Evolutionary conservation across 2,888 invertebrate species (phyloP).

Genomic region (Pycnomerus fuliginosus): DNA sequence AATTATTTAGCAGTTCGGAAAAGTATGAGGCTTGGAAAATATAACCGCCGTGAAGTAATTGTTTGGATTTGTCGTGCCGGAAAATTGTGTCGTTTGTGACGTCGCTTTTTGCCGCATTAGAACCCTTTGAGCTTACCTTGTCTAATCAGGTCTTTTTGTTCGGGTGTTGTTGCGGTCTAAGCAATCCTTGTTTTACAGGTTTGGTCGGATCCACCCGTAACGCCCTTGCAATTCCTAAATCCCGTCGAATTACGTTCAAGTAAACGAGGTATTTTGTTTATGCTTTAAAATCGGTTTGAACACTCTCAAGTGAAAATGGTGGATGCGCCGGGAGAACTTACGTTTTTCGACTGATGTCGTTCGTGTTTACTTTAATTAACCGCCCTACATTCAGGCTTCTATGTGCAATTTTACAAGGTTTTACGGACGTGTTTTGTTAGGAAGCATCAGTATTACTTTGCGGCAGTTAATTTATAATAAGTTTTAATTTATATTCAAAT

Average conservation of each 20-base stretch:
- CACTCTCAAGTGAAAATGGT: conserved; percentile 9
- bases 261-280: conserved; percentile 12
- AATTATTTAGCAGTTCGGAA: too few relatives aligned
- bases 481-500: conserved; percentile 22
- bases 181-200: conserved; percentile 22
- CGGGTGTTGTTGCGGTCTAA: conserved; percentile 13
- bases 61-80: conserved; percentile 5
- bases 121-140: conserved; percentile 16
- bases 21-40: too few relatives aligned
- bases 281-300: too few relatives aligned
- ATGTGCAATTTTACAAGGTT: too few relatives aligned
- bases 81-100: conserved; percentile 11
- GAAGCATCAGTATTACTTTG: too few relatives aligned
- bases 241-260: conserved; percentile 12
- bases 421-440: too few relatives aligned
- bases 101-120: conserved; percentile 8
- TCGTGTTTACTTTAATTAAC: too few relatives aligned
- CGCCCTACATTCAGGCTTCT: too few relatives aligned
- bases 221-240: conserved; percentile 21
- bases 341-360: too few relatives aligned
- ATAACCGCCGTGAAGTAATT: too few relatives aligned
- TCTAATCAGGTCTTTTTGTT: conserved; percentile 19
- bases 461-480: conserved; percentile 19
- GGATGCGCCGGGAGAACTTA: conserved; percentile 11
- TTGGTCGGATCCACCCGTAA: conserved; percentile 6